These are phyloP conservation scores for Athetis lepigone DNA, from an alignment of 2,888 invertebrate species.

Conservation along the genomic window DNA sequence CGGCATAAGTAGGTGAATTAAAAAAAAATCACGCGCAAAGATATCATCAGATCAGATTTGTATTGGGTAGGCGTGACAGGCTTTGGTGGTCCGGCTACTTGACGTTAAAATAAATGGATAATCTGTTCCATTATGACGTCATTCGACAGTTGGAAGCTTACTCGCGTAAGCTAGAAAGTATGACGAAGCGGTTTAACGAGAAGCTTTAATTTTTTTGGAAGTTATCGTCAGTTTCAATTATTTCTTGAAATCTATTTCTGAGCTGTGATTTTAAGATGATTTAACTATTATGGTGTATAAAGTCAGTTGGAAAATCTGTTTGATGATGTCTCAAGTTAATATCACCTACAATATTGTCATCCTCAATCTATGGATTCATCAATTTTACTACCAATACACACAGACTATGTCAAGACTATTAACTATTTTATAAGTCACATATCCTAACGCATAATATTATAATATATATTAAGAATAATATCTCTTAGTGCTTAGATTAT, in stretches of 20 bases:
- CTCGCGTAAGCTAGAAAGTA: conserved; percentile 36
- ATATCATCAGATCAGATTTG: conserved; percentile 70
- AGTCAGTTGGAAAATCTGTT: background rate
- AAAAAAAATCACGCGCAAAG: conserved; percentile 70
- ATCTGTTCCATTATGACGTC: conserved; percentile 53
- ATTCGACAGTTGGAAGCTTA: conserved; percentile 41
- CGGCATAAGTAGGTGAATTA: conserved; percentile 61
- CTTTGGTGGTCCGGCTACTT: conserved; percentile 66
- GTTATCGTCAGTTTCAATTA: conserved; percentile 10
- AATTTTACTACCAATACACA: background rate
- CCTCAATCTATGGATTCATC: background rate
- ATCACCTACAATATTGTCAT: background rate
- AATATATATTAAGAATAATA: conserved; percentile 16
- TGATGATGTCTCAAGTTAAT: background rate
- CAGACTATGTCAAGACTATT: background rate
- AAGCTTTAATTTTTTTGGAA: conserved; percentile 10
- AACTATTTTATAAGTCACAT: background rate
- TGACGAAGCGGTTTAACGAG: conserved; percentile 17
- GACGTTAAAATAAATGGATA: conserved; percentile 53
- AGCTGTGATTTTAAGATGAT: background rate
- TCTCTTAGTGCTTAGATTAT: conserved; percentile 28
- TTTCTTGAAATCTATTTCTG: background rate
- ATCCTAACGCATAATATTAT: conserved; percentile 1
- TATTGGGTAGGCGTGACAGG: conserved; percentile 71
- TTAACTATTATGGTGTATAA: background rate